phyloP scores from a whole-genome alignment of 2,113 vertebrate genomes.

The Barbus barbus region DNA sequence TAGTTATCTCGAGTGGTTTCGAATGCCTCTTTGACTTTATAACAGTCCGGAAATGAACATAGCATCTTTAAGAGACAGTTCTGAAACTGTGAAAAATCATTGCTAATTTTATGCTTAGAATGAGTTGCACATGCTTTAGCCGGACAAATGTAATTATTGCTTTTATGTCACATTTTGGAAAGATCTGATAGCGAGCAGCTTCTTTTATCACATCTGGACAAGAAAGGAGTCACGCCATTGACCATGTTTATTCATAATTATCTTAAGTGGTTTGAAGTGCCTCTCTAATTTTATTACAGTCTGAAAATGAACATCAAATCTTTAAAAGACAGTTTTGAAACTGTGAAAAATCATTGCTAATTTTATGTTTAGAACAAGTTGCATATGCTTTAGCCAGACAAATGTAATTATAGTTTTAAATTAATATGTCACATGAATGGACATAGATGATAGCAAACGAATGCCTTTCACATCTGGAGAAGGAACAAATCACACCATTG shows the following conservation, averaged over 20 bases:
- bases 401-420: no score
- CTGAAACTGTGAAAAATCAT: background rate
- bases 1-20: conserved; percentile 15
- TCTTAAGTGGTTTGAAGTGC: background rate
- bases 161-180: no score
- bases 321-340: background rate
- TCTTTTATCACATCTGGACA: conserved; percentile 23
- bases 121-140: background rate
- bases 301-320: conserved; percentile 24
- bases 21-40: background rate
- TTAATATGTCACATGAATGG: no score
- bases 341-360: no score
- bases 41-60: conserved; percentile 19
- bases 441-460: no score
- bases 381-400: no score
- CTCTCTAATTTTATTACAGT: background rate
- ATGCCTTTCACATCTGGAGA: conserved; percentile 17
- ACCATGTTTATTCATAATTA: conserved; percentile 43
- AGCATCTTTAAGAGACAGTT: background rate
- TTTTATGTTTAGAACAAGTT: background rate
- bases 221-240: conserved; percentile 40
- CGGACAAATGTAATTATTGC: no score
- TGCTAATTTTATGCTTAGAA: background rate
- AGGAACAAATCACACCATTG: conserved; percentile 42
- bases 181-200: background rate